Evolutionary conservation across 2,113 vertebrate genomes (phyloP).

Genomic region (Corvus hawaiiensis): DNA sequence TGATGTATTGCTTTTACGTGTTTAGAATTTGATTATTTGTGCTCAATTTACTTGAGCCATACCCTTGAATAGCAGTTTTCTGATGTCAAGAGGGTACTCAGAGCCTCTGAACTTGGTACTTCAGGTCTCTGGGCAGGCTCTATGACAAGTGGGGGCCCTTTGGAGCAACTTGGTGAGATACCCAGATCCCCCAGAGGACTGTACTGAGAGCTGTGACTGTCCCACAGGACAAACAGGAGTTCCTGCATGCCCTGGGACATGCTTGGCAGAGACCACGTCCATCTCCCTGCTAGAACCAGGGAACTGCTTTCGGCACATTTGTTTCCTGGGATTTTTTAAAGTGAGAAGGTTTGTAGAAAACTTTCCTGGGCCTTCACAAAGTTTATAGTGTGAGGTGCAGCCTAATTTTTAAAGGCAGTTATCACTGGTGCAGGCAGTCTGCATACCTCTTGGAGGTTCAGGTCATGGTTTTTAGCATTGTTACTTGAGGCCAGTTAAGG

Average conservation of each 20-base stretch:
- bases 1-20: not conserved
- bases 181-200: not conserved
- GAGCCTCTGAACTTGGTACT: not conserved
- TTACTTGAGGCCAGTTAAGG: not conserved
- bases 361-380: not conserved
- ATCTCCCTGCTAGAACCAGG: not conserved
- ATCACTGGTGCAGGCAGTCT: not conserved
- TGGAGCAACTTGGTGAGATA: not conserved
- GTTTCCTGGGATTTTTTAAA: not conserved
- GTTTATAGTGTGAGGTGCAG: not conserved
- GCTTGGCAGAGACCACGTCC: not conserved
- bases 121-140: fast-evolving
- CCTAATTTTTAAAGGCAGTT: not conserved
- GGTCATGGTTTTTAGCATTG: not conserved
- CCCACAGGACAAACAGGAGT: not conserved
- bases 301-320: not conserved
- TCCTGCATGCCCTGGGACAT: fast-evolving
- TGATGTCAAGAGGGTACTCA: not conserved
- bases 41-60: not conserved
- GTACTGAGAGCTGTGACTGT: not conserved
- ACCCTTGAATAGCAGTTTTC: not conserved
- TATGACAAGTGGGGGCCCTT: not conserved
- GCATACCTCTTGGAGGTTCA: not conserved
- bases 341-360: not conserved
- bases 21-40: not conserved